These are phyloP conservation scores for Diploscapter pachys DNA, from an alignment of 1,140 invertebrate genomes.

Conservation along the genomic window DNA sequence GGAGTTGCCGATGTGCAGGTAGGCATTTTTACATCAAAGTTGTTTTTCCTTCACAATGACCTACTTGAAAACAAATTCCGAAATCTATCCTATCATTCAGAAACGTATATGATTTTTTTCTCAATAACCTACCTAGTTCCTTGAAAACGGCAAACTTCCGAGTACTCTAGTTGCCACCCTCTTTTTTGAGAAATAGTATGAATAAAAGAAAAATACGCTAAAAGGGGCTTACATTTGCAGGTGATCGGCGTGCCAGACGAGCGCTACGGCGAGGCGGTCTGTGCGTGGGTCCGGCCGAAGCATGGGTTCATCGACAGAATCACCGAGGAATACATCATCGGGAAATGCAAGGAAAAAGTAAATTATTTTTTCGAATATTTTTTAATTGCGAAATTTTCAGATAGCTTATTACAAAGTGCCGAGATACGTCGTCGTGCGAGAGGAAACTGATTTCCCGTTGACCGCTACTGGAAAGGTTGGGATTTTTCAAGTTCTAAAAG, in stretches of 20 bases:
- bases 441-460: conserved; percentile 69
- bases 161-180: too few species aligned
- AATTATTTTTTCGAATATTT: conserved; percentile 30
- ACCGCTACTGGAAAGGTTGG: conserved; percentile 71
- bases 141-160: too few species aligned
- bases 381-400: conserved; percentile 55
- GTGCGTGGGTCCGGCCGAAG: conserved; percentile 69
- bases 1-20: conserved; percentile 61
- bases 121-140: too few species aligned
- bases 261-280: conserved; percentile 78
- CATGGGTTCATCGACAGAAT: conserved; percentile 59
- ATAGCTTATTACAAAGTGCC: conserved; percentile 79
- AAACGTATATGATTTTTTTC: too few species aligned
- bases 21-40: conserved; percentile 2
- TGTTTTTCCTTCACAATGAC: background rate
- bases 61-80: too few species aligned
- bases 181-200: too few species aligned
- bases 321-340: conserved; percentile 65
- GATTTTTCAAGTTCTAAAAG: background rate
- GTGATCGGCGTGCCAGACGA: conserved; percentile 75
- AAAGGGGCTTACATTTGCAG: conserved; percentile 44
- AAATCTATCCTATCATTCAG: too few species aligned
- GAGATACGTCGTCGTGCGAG: conserved; percentile 68
- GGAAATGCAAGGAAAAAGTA: conserved; percentile 71
- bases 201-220: too few species aligned